Conservation (phyloP, 1,140 invertebrate species). For the Papilio aristodemus region DNA sequence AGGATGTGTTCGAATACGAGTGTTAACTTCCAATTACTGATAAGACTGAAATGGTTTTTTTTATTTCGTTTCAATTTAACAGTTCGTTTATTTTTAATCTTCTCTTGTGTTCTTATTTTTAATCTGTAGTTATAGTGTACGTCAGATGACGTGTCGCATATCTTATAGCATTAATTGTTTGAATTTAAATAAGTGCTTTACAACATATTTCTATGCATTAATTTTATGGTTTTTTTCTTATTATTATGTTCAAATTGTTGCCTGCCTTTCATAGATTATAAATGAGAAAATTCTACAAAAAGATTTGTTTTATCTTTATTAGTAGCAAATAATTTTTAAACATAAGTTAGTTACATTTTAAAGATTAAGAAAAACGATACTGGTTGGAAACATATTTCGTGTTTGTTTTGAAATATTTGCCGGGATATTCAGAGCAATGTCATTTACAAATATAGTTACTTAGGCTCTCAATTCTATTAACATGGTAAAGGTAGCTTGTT, state of each 20-base stretch:
- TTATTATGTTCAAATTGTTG: not conserved
- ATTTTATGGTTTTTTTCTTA: not conserved
- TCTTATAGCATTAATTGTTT: conserved; percentile 12
- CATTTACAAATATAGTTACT: conserved; percentile 21
- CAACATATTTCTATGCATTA: conserved; percentile 1
- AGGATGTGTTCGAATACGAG: conserved; percentile 22
- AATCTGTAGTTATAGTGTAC: conserved; percentile 4
- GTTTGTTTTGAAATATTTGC: too few species aligned
- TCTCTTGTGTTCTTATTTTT: conserved; percentile 30
- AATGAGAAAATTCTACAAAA: not conserved
- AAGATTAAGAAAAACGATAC: conserved; percentile 14
- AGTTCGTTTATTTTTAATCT: conserved; percentile 29
- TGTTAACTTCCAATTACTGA: conserved; percentile 30
- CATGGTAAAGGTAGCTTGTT: not conserved
- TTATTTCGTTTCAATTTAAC: conserved; percentile 17
- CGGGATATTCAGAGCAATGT: conserved; percentile 34
- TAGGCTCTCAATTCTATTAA: not conserved
- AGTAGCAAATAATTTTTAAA: not conserved
- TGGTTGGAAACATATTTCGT: conserved; percentile 3
- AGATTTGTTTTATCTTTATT: not conserved
- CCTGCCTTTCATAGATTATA: not conserved
- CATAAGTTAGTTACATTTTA: not conserved
- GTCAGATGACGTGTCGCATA: not conserved
- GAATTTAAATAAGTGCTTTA: conserved; percentile 24
- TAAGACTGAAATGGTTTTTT: conserved; percentile 34